Evolutionary conservation across 2,797 vertebrate genomes (phyloP), one percentile per base, ranked within the genome.

Genomic region (Neosalanx taihuensis): DNA sequence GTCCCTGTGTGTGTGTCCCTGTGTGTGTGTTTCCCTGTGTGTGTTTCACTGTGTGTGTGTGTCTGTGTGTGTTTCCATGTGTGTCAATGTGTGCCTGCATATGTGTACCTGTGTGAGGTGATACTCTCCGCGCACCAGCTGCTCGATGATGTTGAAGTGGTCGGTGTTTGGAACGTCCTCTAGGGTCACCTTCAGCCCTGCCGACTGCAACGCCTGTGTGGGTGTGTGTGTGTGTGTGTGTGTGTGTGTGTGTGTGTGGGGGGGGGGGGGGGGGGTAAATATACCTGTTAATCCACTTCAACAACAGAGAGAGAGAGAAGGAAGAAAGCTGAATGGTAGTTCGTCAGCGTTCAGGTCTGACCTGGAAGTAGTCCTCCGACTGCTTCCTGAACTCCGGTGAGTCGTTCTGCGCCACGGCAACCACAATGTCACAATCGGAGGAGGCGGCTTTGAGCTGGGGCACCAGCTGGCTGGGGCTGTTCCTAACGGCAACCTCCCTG

Each of bases 331-430:
- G 51, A n/a, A 53, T 4, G 2, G 51, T 18, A 26, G 20, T 7
- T 65, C 13, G 23, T 51, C 26, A 56, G 64, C 20, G 29, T 33
- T 33, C 23, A n/a, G 18, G 46, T 6, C 90, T 84, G 76, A 97
- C 97, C 92, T 94, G 92, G 71, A 88, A 87, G 26, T 95, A 95
- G 56, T 95, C 92, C 72, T 87, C 84, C 0, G 96, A 95, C 73
- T 97, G 97, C 46, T 91, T 91, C 60, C 85, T 91, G 71, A 97
- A 98, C 80, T 97, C 96, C 0, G 94, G 92, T 3, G 96, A 95
- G 84, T 99, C 97, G 0, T 98, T 86, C 70, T 98, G 91, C 13
- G 95, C 97, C 59, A 97, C 83, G 0, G 88, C 87, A 29, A 99
- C 80, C 0, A 95, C 81, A 3, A 97, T 84, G 37, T 83, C 80